Base-by-base conservation (phyloP, 2,888 invertebrate genomes). In the Eupithecia vulgata region DNA sequence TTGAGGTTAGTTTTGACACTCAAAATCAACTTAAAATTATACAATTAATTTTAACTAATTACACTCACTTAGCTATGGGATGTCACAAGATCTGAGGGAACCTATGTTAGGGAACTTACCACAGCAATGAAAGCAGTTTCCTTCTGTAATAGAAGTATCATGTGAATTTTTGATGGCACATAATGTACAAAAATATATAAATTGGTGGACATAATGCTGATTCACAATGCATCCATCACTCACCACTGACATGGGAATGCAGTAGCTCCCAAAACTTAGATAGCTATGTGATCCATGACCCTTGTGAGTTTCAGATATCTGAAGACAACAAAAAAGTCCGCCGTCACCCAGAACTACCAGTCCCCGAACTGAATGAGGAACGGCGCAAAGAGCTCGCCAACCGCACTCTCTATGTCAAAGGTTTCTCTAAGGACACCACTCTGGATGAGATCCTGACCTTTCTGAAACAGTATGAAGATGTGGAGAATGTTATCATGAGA, bases 331-430 rank as follows among this genome's bases (percentile, higher is more conserved):
- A 93, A 61, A 97, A 98, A 89, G 95, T 98, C 62, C 95, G 98
- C 21, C 95, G 99, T 64, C 95, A 95, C 76, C 96, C 96, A 0
- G 96, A 96, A 7, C 94, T 96, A 80, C 97, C 97, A 0, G 84
- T 99, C 17, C 99, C 99, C 0, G 97, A 97, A 84, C 96, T 97
- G 86, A 96, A 97, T 77, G 97, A 98, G 79, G 97, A 98, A 77
- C 96, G 97, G 40, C 96, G 97, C 81, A 97, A 97, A 84, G 97
- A 97, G 77, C 92, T 98, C 4, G 95, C 95, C 82, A 93, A 95
- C 5, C 95, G 98, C 71, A 97, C 98, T 0, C 95, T 98, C 21
- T 99, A 99, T 85, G 96, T 96, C 67, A 99, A 99, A 95, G 98
- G 98, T 7, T 98, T 98, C 83, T 96, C 97, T 0, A 95, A 96